phyloP scores from a whole-genome alignment of 1,140 invertebrate species.

The Coptotermes formosanus region DNA sequence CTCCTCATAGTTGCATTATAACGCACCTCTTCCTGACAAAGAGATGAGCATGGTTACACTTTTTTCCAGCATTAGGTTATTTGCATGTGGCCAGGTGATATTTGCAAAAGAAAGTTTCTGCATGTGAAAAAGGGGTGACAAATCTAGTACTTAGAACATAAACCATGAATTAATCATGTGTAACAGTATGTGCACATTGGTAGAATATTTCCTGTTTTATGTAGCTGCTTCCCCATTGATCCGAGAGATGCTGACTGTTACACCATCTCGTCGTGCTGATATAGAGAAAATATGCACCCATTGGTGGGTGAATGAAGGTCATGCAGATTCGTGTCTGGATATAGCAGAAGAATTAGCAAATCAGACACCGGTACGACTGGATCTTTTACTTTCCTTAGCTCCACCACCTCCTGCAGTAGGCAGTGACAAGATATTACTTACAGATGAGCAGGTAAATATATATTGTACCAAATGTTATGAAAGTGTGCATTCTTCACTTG shows the following conservation, averaged over 20 bases:
- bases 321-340: constrained; percentile 78
- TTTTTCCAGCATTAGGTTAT: no score
- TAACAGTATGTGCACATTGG: neutral
- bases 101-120: no score
- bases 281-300: constrained; percentile 93
- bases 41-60: no score
- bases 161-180: neutral
- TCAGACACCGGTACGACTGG: constrained; percentile 84
- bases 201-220: constrained; percentile 42
- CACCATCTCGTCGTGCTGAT: constrained; percentile 82
- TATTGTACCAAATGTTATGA: no score
- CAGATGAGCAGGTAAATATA: constrained; percentile 44
- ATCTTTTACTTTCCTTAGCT: constrained; percentile 80
- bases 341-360: constrained; percentile 85
- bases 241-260: constrained; percentile 89
- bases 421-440: constrained; percentile 31
- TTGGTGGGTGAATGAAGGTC: constrained; percentile 81
- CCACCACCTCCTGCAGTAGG: constrained; percentile 57
- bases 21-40: no score
- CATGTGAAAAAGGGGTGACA: no score
- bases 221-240: constrained; percentile 91
- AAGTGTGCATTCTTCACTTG: no score
- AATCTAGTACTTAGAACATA: neutral
- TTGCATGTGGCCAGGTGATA: no score
- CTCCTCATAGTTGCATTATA: no score